A percentile compares a stretch with the other conserved stretches of the same genome.
Conservation (phyloP, 2,888 invertebrate species). For the Drosophila parthenogenetica region DNA sequence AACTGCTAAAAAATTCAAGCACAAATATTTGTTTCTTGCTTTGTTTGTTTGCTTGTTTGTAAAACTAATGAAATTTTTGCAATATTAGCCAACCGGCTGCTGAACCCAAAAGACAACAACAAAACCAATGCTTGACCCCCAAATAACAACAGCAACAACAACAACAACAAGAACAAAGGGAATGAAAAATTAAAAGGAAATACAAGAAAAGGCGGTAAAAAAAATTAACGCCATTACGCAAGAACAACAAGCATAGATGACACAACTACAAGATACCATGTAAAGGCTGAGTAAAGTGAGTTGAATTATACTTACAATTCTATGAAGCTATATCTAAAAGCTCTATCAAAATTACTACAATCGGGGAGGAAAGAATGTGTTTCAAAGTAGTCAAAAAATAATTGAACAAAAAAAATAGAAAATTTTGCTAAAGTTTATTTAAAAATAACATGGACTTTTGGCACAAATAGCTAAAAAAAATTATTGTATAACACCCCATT, state of each 20-base stretch:
- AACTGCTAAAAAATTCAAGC: slow-evolving; percentile 79
- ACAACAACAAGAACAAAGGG: slow-evolving; percentile 28
- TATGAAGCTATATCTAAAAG: too few relatives aligned
- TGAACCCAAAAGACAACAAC: slow-evolving; percentile 57
- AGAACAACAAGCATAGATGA: slow-evolving; percentile 3
- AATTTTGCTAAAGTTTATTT: too few relatives aligned
- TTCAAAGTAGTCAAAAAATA: too few relatives aligned
- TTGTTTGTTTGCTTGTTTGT: slow-evolving; percentile 79
- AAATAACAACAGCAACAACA: slow-evolving; percentile 17
- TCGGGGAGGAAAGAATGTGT: too few relatives aligned
- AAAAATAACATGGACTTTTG: too few relatives aligned
- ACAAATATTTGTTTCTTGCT: slow-evolving; percentile 78
- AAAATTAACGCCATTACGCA: slow-evolving; percentile 67
- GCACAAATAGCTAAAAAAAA: too few relatives aligned
- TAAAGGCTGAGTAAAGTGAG: not conserved
- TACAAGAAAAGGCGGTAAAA: slow-evolving; percentile 50
- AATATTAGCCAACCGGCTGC: slow-evolving; percentile 73
- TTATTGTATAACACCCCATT: not conserved
- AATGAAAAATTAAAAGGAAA: slow-evolving; percentile 58
- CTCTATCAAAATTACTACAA: too few relatives aligned
- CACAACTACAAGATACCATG: not conserved
- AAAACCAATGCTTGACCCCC: slow-evolving; percentile 14
- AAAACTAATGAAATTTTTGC: slow-evolving; percentile 79
- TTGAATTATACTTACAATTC: too few relatives aligned
- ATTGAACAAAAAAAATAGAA: too few relatives aligned